These are phyloP conservation scores for Dolichoris vasculosae DNA, from an alignment of 1,140 invertebrate genomes.

Conservation along the genomic window DNA sequence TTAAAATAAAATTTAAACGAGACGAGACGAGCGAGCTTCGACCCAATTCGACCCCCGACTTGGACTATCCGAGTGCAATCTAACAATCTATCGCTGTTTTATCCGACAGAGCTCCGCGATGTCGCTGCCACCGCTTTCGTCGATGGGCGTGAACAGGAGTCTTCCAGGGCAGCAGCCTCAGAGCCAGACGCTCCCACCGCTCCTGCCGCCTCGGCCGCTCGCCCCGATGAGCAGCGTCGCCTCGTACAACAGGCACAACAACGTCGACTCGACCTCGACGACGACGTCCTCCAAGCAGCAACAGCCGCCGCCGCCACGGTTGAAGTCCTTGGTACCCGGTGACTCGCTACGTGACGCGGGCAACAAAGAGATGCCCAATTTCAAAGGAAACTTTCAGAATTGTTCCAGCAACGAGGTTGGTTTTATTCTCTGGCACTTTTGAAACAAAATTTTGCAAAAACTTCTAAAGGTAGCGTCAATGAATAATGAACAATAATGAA, in stretches of 20 bases:
- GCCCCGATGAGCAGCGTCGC: slow-evolving; percentile 51
- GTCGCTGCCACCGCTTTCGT: slow-evolving; percentile 58
- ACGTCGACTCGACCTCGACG: slow-evolving; percentile 58
- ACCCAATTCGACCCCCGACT: too few species aligned
- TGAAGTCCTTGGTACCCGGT: slow-evolving; percentile 63
- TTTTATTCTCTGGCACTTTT: neutral
- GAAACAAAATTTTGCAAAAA: neutral
- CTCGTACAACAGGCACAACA: slow-evolving; percentile 57
- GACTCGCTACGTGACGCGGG: slow-evolving; percentile 70
- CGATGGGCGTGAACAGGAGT: slow-evolving; percentile 62
- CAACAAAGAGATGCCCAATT: slow-evolving; percentile 74
- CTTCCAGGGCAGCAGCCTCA: slow-evolving; percentile 60
- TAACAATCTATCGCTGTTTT: neutral
- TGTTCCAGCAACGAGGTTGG: slow-evolving; percentile 70
- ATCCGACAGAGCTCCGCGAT: slow-evolving; percentile 24
- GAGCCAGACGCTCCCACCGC: slow-evolving; percentile 52
- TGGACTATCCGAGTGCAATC: too few species aligned
- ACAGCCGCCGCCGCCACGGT: slow-evolving; percentile 64
- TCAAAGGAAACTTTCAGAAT: slow-evolving; percentile 71
- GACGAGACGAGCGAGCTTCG: too few species aligned
- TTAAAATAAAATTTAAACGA: too few species aligned
- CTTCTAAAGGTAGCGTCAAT: neutral
- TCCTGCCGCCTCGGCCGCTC: slow-evolving; percentile 35
- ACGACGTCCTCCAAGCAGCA: slow-evolving; percentile 59
- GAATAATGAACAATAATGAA: too few species aligned